phyloP scores from a whole-genome alignment of 1,140 invertebrate genomes.

The Chelonus insularis region DNA sequence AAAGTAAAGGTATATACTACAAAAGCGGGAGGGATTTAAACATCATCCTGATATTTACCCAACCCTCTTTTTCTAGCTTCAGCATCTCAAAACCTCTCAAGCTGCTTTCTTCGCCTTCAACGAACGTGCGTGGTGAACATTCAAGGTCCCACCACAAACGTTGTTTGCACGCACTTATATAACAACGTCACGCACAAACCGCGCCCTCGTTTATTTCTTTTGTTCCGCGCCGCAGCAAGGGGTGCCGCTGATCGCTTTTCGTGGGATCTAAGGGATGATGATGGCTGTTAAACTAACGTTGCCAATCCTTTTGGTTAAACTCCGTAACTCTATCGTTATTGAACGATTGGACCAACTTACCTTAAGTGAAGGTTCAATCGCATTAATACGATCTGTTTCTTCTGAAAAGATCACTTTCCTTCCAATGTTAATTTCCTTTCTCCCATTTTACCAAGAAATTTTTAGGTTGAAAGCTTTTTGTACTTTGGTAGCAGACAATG shows the following conservation, averaged over 20 bases:
- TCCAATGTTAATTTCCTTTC: too few species aligned
- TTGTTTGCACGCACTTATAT: conserved; percentile 50
- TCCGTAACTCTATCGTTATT: not conserved
- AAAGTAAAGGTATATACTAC: not conserved
- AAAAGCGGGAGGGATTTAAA: not conserved
- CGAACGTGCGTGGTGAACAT: not conserved
- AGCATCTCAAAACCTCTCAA: not conserved
- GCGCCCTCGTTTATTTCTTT: conserved; percentile 58
- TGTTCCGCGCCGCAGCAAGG: conserved; percentile 53
- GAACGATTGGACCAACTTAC: too few species aligned
- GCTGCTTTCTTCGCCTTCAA: conserved; percentile 1
- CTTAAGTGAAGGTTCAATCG: too few species aligned
- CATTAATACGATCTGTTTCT: too few species aligned
- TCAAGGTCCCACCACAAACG: conserved; percentile 14
- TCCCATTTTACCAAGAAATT: too few species aligned
- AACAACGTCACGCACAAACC: conserved; percentile 57
- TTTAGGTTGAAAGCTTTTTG: too few species aligned
- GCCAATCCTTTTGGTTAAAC: conserved; percentile 4
- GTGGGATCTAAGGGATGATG: not conserved
- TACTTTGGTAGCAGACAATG: too few species aligned
- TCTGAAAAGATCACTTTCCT: too few species aligned
- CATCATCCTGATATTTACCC: not conserved
- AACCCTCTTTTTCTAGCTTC: not conserved
- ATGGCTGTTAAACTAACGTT: conserved; percentile 13
- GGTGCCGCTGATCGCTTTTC: conserved; percentile 35